These are phyloP conservation scores for Pocillopora meandrina DNA, from an alignment of 92 coral and sea anemone genomes.

Conservation along the genomic window DNA sequence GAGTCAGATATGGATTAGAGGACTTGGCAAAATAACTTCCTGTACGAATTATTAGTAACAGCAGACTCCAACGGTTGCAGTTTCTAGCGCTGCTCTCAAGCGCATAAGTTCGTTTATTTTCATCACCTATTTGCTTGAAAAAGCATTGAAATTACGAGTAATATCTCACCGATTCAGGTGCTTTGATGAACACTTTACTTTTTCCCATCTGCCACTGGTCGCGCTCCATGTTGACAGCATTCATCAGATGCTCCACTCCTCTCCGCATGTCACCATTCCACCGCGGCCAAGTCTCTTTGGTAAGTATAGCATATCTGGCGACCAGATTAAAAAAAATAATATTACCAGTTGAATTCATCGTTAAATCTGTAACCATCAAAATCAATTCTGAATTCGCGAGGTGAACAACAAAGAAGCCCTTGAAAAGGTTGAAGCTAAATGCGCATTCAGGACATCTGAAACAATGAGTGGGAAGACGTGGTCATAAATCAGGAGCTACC, in stretches of 20 bases:
- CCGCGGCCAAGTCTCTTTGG: constrained; percentile 92
- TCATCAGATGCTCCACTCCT: constrained; percentile 93
- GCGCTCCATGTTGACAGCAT: constrained; percentile 93
- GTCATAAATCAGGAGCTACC: too few relatives aligned
- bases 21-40: too few relatives aligned
- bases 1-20: not conserved
- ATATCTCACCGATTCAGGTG: constrained; percentile 93
- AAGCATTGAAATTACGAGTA: not conserved
- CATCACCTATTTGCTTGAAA: not conserved
- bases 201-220: constrained; percentile 99
- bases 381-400: too few relatives aligned
- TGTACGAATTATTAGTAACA: too few relatives aligned
- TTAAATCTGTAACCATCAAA: too few relatives aligned
- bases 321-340: not conserved
- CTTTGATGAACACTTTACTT: constrained; percentile 92
- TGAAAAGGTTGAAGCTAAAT: too few relatives aligned
- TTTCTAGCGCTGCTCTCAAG: too few relatives aligned
- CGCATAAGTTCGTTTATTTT: not conserved
- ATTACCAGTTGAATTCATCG: too few relatives aligned
- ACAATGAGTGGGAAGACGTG: too few relatives aligned
- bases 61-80: too few relatives aligned
- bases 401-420: too few relatives aligned
- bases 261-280: constrained; percentile 89
- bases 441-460: too few relatives aligned
- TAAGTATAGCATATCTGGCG: constrained; percentile 89